Percentiles rank a stretch among this genome's conserved stretches.
These are phyloP conservation scores for Coleophora flavipennella DNA, from an alignment of 2,888 invertebrate genomes.

Conservation along the genomic window DNA sequence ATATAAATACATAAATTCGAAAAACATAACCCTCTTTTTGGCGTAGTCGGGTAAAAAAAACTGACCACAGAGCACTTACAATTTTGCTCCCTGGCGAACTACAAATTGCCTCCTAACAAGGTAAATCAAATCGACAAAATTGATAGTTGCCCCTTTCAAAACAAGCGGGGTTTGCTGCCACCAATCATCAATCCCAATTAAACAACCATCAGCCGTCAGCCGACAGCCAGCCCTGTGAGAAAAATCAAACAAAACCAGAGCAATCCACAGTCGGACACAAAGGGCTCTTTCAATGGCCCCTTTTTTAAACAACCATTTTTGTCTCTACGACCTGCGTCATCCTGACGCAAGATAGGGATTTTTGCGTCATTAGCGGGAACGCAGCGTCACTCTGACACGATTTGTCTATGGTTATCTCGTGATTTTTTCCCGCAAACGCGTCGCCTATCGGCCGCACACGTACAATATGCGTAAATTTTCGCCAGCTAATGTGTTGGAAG, in stretches of 20 bases:
- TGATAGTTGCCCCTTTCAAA: slow-evolving; percentile 20
- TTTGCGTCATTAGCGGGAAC: slow-evolving; percentile 61
- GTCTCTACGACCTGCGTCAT: slow-evolving; percentile 43
- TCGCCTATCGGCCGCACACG: slow-evolving; percentile 45
- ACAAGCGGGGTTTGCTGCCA: slow-evolving; percentile 24
- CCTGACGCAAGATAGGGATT: slow-evolving; percentile 51
- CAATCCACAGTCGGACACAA: slow-evolving; percentile 50
- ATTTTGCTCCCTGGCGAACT: not conserved
- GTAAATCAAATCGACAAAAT: slow-evolving; percentile 2
- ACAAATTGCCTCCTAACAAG: not conserved
- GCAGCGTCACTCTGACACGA: slow-evolving; percentile 61
- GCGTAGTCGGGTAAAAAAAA: too few relatives aligned
- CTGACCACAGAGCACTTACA: not conserved
- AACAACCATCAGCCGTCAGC: slow-evolving; percentile 49
- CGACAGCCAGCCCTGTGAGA: slow-evolving; percentile 53
- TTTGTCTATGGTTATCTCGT: slow-evolving; percentile 67
- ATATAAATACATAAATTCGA: too few relatives aligned
- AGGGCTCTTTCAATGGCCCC: slow-evolving; percentile 33
- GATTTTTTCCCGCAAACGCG: slow-evolving; percentile 48
- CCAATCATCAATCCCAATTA: slow-evolving; percentile 68
- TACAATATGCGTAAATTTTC: slow-evolving; percentile 62
- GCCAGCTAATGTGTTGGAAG: slow-evolving; percentile 61
- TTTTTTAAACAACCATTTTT: slow-evolving; percentile 50
- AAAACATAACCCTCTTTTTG: too few relatives aligned
- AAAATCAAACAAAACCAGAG: slow-evolving; percentile 53